Evolutionary conservation across 2,113 vertebrate genomes (phyloP).

Genomic region (Tachysurus fulvidraco): DNA sequence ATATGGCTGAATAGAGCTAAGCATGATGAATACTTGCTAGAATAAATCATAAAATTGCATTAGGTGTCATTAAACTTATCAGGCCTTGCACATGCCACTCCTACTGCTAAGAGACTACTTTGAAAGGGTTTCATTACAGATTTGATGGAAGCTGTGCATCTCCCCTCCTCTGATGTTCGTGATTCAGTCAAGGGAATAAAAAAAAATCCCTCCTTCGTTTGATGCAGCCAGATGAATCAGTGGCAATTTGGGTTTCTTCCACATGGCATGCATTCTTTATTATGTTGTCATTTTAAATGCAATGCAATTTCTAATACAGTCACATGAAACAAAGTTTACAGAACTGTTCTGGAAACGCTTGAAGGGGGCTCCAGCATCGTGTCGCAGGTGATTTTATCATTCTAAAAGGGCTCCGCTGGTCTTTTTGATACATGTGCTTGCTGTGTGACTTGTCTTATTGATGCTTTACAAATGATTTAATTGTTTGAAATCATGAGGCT

Average conservation of each 20-base stretch:
- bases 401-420: slow-evolving; percentile 19
- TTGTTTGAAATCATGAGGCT: slow-evolving; percentile 40
- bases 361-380: not conserved
- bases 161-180: slow-evolving; percentile 46
- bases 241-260: slow-evolving; percentile 31
- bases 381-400: not conserved
- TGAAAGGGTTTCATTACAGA: slow-evolving; percentile 49
- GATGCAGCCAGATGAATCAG: slow-evolving; percentile 40
- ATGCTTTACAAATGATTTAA: slow-evolving; percentile 28
- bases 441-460: slow-evolving; percentile 9
- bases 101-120: slow-evolving; percentile 28
- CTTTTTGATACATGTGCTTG: slow-evolving; percentile 8
- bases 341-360: not conserved
- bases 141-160: slow-evolving; percentile 32
- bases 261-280: not conserved
- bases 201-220: slow-evolving; percentile 29
- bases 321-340: not conserved
- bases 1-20: not conserved
- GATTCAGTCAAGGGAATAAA: slow-evolving; percentile 6
- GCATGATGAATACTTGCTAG: no score
- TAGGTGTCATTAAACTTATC: slow-evolving; percentile 41
- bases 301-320: not conserved
- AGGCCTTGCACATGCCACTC: slow-evolving; percentile 25
- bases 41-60: not conserved
- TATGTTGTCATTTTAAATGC: slow-evolving; percentile 5